A percentile compares a stretch with the other conserved stretches of the same genome.
Conservation (phyloP, 2,113 vertebrate species). For the Muntiacus muntjak region DNA sequence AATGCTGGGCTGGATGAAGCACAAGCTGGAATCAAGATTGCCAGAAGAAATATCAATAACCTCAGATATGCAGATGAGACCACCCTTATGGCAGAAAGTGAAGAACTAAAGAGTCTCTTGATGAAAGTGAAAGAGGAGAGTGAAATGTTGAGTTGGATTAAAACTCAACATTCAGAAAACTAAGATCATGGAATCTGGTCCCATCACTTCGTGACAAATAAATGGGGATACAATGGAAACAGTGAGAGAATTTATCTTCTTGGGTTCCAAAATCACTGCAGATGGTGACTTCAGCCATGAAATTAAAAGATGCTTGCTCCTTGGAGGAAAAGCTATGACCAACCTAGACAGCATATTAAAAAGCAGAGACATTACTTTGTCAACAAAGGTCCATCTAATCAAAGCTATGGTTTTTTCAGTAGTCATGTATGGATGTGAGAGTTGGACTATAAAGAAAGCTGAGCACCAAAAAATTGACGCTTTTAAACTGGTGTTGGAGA, state of each 20-base stretch:
- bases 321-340: not conserved
- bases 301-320: not conserved
- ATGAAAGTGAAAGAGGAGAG: not conserved
- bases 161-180: not conserved
- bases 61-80: not conserved
- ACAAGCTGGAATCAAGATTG: not conserved
- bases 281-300: not conserved
- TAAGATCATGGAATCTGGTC: not conserved
- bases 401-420: not conserved
- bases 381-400: not conserved
- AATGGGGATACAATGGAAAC: not conserved
- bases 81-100: not conserved
- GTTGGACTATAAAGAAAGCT: not conserved
- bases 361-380: not conserved
- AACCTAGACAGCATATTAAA: not conserved
- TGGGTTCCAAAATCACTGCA: not conserved
- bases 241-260: not conserved
- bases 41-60: not conserved
- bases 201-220: not conserved
- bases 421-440: not conserved
- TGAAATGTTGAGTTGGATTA: not conserved
- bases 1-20: not conserved
- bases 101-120: not conserved
- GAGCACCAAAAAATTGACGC: not conserved
- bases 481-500: not conserved